A percentile compares a stretch with the other conserved stretches of the same genome.
These are phyloP conservation scores for Damaliscus lunatus DNA, from an alignment of 2,113 vertebrate species.

Conservation along the genomic window DNA sequence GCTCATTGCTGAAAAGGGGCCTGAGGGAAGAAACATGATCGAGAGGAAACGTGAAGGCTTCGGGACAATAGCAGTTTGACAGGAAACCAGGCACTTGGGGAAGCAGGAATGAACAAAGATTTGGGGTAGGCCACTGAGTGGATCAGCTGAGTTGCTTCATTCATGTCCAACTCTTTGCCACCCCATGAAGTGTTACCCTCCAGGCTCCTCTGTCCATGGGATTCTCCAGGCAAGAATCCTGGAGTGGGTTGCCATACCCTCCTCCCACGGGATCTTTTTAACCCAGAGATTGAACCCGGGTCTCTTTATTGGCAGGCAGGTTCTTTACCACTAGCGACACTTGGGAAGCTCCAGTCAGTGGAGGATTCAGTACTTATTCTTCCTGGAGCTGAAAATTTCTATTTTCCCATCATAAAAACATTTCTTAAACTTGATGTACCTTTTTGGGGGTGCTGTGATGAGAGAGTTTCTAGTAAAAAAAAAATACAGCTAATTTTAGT, in stretches of 20 bases:
- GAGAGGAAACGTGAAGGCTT: neutral
- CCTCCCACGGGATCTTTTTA: neutral
- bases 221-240: neutral
- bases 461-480: neutral
- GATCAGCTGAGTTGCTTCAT: neutral
- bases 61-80: neutral
- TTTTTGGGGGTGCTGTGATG: neutral
- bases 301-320: neutral
- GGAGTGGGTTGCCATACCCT: neutral
- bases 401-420: neutral
- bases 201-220: neutral
- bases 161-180: neutral
- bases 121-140: neutral
- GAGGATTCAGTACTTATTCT: neutral
- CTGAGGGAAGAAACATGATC: neutral
- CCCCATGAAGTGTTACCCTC: neutral
- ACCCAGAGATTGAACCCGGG: neutral
- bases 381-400: neutral
- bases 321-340: neutral
- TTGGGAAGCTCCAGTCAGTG: neutral
- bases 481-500: constrained; percentile 10
- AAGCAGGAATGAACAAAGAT: neutral
- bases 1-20: constrained; percentile 15
- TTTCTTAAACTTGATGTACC: neutral
- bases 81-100: neutral